phyloP scores from a whole-genome alignment of 1,140 invertebrate species.

The Bombus confusus region DNA sequence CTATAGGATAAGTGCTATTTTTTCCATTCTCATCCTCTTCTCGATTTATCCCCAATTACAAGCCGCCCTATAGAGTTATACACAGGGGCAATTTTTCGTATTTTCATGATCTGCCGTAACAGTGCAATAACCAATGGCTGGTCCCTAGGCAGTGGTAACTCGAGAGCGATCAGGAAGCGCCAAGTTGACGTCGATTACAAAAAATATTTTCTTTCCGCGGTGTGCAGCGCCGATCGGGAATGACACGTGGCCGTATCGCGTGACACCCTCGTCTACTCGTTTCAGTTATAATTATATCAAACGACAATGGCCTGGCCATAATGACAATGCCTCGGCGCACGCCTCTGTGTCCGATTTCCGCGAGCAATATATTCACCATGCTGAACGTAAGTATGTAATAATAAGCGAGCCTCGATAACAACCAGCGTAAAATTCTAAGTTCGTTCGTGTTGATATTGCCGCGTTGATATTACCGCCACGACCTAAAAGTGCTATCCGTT shows the following conservation, averaged over 20 bases:
- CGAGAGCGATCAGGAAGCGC: slow-evolving; percentile 38
- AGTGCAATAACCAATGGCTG: no score
- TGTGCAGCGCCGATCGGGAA: slow-evolving; percentile 40
- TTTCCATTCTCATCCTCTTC: no score
- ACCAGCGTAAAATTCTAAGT: background rate
- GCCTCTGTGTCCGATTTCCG: slow-evolving; percentile 28
- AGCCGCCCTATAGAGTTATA: no score
- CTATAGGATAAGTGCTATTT: no score
- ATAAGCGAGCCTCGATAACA: background rate
- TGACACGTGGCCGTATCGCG: slow-evolving; percentile 50
- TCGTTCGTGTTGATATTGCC: background rate
- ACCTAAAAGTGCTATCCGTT: background rate
- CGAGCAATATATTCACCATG: background rate
- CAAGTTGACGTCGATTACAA: slow-evolving; percentile 29
- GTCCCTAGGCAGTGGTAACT: slow-evolving; percentile 2
- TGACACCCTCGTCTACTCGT: slow-evolving; percentile 29
- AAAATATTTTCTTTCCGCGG: slow-evolving; percentile 57
- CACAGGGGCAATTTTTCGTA: background rate
- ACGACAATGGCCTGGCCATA: slow-evolving; percentile 44
- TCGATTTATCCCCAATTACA: no score
- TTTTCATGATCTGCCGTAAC: background rate
- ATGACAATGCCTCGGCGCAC: slow-evolving; percentile 31
- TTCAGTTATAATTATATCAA: slow-evolving; percentile 46
- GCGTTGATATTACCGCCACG: no score
- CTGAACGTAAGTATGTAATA: background rate